Evolutionary conservation across 2,797 vertebrate species (phyloP).

Genomic region (Myotis pilosus): DNA sequence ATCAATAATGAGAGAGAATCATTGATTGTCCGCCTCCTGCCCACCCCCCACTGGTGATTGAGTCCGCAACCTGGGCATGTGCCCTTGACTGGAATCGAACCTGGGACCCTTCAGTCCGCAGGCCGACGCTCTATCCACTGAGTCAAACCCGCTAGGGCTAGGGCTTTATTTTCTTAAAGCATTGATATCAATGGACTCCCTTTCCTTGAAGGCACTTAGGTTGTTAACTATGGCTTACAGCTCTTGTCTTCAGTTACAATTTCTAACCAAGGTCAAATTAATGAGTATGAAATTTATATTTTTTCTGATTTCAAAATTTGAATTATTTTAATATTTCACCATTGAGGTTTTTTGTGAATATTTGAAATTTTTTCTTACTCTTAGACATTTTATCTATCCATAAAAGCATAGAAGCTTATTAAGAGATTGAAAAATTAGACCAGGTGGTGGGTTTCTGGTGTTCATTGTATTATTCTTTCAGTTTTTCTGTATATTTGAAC

Average conservation of each 20-base stretch:
- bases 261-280: slow-evolving; percentile 9
- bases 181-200: background rate
- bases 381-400: background rate
- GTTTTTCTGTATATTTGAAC: background rate
- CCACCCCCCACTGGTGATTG: too few relatives aligned
- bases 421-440: slow-evolving; percentile 16
- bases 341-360: background rate
- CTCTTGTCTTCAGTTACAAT: slow-evolving; percentile 11
- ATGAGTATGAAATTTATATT: background rate
- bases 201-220: background rate
- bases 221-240: background rate
- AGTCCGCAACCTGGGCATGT: too few relatives aligned
- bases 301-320: slow-evolving; percentile 30
- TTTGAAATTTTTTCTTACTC: background rate
- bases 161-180: background rate
- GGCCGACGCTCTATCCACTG: too few relatives aligned
- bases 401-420: background rate
- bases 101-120: too few relatives aligned
- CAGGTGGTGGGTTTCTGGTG: background rate
- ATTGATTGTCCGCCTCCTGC: too few relatives aligned
- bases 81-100: too few relatives aligned
- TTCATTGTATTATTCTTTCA: background rate
- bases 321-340: slow-evolving; percentile 43
- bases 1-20: too few relatives aligned
- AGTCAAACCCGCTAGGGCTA: too few relatives aligned